Conservation (phyloP, 2,888 invertebrate genomes). For the Hofmannophila pseudospretella region DNA sequence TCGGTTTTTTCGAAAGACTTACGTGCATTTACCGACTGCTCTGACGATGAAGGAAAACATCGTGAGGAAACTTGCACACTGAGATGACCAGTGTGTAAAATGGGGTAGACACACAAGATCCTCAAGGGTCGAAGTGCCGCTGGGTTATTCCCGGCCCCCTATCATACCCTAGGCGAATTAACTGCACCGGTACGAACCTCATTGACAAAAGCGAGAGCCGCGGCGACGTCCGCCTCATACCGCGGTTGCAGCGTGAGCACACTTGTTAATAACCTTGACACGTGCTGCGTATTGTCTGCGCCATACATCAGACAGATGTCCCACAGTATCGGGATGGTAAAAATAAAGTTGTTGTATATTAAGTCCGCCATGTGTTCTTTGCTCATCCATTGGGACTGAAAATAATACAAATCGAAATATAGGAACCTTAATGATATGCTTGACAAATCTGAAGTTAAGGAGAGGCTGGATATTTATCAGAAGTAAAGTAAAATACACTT, state of each 20-base stretch:
- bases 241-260: constrained; percentile 82
- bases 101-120: too few species aligned
- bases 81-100: too few species aligned
- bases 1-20: too few species aligned
- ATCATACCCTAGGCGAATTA: too few species aligned
- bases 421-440: constrained; percentile 80
- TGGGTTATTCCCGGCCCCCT: too few species aligned
- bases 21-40: too few species aligned
- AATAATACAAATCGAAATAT: constrained; percentile 79
- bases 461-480: constrained; percentile 74
- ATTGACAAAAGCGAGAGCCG: constrained; percentile 72
- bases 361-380: constrained; percentile 81
- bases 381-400: constrained; percentile 80
- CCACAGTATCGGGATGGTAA: constrained; percentile 89
- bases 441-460: constrained; percentile 80
- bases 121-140: too few species aligned
- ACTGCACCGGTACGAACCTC: constrained; percentile 60
- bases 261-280: constrained; percentile 80
- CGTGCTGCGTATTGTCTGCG: constrained; percentile 77
- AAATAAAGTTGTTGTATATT: constrained; percentile 87
- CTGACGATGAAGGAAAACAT: too few species aligned
- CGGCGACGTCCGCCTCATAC: constrained; percentile 79
- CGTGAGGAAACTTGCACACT: too few species aligned
- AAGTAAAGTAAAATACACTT: constrained; percentile 77
- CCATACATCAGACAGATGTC: constrained; percentile 88